phyloP scores from a whole-genome alignment of 2,797 vertebrate genomes.

The Sparus aurata region DNA sequence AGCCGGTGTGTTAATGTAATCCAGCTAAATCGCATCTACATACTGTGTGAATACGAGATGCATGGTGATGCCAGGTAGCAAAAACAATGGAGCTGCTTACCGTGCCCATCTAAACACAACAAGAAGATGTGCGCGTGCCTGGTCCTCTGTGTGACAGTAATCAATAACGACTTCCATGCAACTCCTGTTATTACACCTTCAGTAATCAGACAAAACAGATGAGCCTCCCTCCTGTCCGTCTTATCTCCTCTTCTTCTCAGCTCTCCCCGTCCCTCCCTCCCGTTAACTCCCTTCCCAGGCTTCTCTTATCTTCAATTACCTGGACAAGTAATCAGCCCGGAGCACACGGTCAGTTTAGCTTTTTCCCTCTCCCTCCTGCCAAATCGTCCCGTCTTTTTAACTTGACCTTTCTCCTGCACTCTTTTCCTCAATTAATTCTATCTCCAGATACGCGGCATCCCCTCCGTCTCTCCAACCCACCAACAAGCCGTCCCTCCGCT shows the following conservation, averaged over 20 bases:
- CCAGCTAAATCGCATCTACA: slow-evolving; percentile 7
- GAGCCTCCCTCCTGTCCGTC: slow-evolving; percentile 28
- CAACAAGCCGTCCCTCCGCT: slow-evolving; percentile 4
- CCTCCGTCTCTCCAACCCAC: slow-evolving; percentile 7
- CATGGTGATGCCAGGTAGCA: not conserved
- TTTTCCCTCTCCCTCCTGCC: not conserved
- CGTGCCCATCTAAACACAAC: slow-evolving; percentile 1
- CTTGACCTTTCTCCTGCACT: slow-evolving; percentile 7
- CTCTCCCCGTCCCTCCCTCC: not conserved
- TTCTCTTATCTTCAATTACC: slow-evolving; percentile 50
- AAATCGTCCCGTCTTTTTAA: slow-evolving; percentile 14
- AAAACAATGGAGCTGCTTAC: not conserved
- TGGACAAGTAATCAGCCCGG: slow-evolving; percentile 44
- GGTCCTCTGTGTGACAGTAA: slow-evolving; percentile 53
- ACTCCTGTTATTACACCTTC: slow-evolving; percentile 58
- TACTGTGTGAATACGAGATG: not conserved
- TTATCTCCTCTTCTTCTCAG: slow-evolving; percentile 18
- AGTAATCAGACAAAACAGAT: slow-evolving; percentile 59
- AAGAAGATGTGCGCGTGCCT: slow-evolving; percentile 31
- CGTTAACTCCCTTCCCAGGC: not conserved
- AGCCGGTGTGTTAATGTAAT: not conserved
- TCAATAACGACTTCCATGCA: slow-evolving; percentile 57
- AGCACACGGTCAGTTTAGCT: slow-evolving; percentile 7
- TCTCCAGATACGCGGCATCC: not conserved
- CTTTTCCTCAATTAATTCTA: not conserved